phyloP scores from a whole-genome alignment of 2,797 vertebrate genomes.

The Acanthurus lineatus region DNA sequence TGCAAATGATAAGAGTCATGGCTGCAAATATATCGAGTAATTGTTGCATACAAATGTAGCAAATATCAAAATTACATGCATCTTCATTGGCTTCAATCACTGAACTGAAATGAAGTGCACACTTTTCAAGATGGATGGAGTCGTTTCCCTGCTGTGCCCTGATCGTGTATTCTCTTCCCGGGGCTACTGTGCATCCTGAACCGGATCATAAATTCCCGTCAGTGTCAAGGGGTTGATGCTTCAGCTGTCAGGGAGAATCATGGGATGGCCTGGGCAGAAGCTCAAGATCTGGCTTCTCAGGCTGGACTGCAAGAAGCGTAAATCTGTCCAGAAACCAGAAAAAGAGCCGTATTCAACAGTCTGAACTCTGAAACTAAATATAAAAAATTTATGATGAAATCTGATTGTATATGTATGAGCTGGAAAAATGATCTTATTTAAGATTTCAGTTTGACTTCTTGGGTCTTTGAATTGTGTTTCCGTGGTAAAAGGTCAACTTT shows the following conservation, averaged over 20 bases:
- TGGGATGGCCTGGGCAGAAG: conserved; percentile 84
- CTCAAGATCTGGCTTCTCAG: conserved; percentile 83
- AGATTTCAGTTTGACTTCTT: not conserved
- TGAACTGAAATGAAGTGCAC: conserved; percentile 8
- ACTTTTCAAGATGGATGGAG: conserved; percentile 46
- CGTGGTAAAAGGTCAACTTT: conserved; percentile 11
- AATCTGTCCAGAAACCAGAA: conserved; percentile 59
- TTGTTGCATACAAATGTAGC: not conserved
- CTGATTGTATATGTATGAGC: not conserved
- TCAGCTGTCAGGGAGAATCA: conserved; percentile 94
- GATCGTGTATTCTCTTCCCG: conserved; percentile 63
- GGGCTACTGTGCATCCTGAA: conserved; percentile 86
- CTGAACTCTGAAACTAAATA: conserved; percentile 16
- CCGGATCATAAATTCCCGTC: conserved; percentile 85
- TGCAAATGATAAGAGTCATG: not conserved
- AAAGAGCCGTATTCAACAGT: conserved; percentile 23
- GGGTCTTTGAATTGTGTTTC: conserved; percentile 5
- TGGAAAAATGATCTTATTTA: conserved; percentile 1
- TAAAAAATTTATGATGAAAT: conserved; percentile 1
- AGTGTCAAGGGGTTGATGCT: conserved; percentile 88
- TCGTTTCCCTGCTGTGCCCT: conserved; percentile 76
- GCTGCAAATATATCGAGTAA: conserved; percentile 4
- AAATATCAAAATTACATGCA: conserved; percentile 8
- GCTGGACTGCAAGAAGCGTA: conserved; percentile 55
- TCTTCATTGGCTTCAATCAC: not conserved